Base-by-base conservation (phyloP, 2,888 invertebrate genomes). In the Lordiphosa fenestrarum region DNA sequence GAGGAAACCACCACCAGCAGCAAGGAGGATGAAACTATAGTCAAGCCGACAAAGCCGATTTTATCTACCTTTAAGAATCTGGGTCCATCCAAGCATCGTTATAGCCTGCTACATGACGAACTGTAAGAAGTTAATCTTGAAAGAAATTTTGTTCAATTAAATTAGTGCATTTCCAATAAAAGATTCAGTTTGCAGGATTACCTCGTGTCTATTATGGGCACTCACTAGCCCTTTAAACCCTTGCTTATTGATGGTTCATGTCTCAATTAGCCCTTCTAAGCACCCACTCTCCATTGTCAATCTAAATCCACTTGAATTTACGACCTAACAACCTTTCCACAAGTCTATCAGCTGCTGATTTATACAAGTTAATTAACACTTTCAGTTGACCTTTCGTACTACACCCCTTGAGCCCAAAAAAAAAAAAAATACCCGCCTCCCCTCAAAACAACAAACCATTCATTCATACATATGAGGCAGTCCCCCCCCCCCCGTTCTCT, bases 281-380 rank as follows among this genome's bases (percentile, higher is more conserved):
- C 7, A 7, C 6, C 30, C 30, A 30, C 30, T 30, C 30, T 42
- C 38, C 19, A 12, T 25, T 30, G 30, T 25, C n/a, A 15, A 36
- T 36, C 19, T 21, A 46, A 63, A 51, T 39, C 37, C 23, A 40
- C 30, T 58, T 7, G 9, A 41, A 57, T 41, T 30, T 41, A 41
- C 30, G 30, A 30, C 30, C 30, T 30, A 30, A 30, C 30, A 30
- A 30, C 30, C 30, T 30, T 7, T 30, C 37, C 25, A 51, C 15
- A 55, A 78, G 69, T 74, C 56, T 53, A 69, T 69, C 64, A 61
- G 46, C 66, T 33, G 42, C 59, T 83, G 81, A 78, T 83, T 83
- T 83, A 78, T 71, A 76, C 81, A 81, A 73, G 84, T 78, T 83
- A 78, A 78, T 78, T 78, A 78, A 78, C 81, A 78, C 84, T 66